Evolutionary conservation across 2,888 invertebrate species (phyloP), one percentile per base, ranked within the genome.

Genomic region (Lottia scabra): DNA sequence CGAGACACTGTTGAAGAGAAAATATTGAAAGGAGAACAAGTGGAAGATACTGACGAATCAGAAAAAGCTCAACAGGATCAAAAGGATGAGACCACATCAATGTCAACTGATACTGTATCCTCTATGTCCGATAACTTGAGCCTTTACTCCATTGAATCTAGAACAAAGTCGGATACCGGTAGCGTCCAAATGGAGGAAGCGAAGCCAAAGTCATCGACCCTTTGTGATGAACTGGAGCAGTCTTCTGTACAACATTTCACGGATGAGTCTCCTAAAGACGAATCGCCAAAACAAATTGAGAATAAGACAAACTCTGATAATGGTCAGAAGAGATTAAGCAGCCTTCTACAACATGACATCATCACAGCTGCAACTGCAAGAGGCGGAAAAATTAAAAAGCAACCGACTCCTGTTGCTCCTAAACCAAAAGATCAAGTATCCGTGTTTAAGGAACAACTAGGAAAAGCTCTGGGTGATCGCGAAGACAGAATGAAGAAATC

Each of bases 331-430:
- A 78, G 79, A 46, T 76, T 85, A 8, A 84, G 71, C 70, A 78
- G 81, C 16, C 74, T 85, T 16, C 65, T 85, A n/a, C 84, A 82
- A 67, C 81, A 84, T 80, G 84, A 85, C 71, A 84, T 85, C 16
- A 80, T 83, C 63, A 68, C 80, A 46, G 79, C 83, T 48, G 84
- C 84, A 10, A 80, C 81, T 67, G 80, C 81, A 4, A 75, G 80
- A 63, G 78, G 81, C 13, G 74, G 77, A 4, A 84, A 81, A 74
- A 76, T 81, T 8, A 43, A 43, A 43, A 23, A 66, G 15, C 43
- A 45, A 63, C 75, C 80, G 12, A 80, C 83, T 43, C 78, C 79
- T 48, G 78, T 80, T 10, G 75, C 74, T 43, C 77, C 79, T 43
- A 81, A 80, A 70, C 83, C 83, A 23, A 85, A 83, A 73, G 82